Conservation (phyloP, 2,888 invertebrate species). For the Sarcophaga caerulescens region DNA sequence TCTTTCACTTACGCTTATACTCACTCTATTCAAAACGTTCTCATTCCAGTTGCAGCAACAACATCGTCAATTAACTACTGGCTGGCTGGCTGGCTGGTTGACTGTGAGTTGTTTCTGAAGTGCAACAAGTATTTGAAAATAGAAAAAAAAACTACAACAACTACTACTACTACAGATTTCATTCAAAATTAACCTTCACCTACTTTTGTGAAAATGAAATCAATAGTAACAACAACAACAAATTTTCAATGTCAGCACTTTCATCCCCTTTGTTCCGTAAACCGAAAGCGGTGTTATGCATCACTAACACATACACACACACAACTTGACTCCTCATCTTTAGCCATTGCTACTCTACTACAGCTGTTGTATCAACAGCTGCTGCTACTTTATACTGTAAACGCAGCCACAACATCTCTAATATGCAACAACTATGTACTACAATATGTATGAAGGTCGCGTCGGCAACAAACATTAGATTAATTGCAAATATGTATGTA, state of each 20-base stretch:
- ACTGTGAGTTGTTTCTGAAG: conserved; percentile 16
- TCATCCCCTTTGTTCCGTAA: conserved; percentile 59
- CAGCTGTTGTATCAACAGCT: too few relatives aligned
- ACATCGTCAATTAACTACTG: too few relatives aligned
- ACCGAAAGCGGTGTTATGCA: not conserved
- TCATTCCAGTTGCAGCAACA: not conserved
- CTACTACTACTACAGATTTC: not conserved
- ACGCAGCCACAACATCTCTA: too few relatives aligned
- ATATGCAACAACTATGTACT: too few relatives aligned
- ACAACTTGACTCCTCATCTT: conserved; percentile 9
- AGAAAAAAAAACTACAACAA: not conserved
- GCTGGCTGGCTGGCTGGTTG: too few relatives aligned
- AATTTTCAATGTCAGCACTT: conserved; percentile 60
- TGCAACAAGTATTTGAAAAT: conserved; percentile 58
- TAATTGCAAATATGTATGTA: conserved; percentile 41
- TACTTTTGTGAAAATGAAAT: conserved; percentile 37
- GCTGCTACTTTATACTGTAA: too few relatives aligned
- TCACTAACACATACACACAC: not conserved
- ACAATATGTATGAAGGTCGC: conserved; percentile 52
- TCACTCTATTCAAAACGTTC: not conserved
- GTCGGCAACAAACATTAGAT: conserved; percentile 48
- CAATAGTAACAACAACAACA: conserved; percentile 32
- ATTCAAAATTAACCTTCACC: conserved; percentile 57
- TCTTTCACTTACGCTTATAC: not conserved
- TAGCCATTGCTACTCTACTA: not conserved